phyloP scores from a whole-genome alignment of 1,140 invertebrate genomes.

The Drepana arcuata region DNA sequence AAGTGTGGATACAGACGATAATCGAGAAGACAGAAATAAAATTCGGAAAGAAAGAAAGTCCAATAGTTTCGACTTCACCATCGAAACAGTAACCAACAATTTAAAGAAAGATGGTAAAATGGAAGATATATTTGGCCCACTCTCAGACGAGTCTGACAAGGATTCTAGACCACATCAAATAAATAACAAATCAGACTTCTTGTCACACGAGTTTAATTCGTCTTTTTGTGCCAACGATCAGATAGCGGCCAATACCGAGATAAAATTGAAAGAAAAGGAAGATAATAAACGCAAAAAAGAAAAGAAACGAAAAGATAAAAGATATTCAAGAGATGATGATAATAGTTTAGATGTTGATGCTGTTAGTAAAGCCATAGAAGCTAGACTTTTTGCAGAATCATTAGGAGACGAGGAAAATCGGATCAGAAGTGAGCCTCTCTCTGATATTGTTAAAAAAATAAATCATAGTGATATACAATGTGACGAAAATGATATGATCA shows the following conservation, averaged over 20 bases:
- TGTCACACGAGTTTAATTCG: constrained; percentile 22
- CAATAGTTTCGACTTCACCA: constrained; percentile 26
- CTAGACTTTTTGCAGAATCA: constrained; percentile 78
- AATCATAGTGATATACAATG: too few relatives aligned
- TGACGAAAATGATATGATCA: too few relatives aligned
- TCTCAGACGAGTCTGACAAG: constrained; percentile 81
- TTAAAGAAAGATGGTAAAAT: constrained; percentile 81
- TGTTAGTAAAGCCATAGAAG: constrained; percentile 85
- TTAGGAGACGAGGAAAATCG: constrained; percentile 43
- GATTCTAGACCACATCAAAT: constrained; percentile 16
- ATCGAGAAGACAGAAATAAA: constrained; percentile 74
- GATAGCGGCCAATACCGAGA: constrained; percentile 34
- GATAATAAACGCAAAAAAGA: constrained; percentile 76
- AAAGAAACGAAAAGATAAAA: constrained; percentile 79
- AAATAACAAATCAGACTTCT: constrained; percentile 25
- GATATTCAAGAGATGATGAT: constrained; percentile 76
- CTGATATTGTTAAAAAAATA: constrained; percentile 39
- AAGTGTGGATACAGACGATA: constrained; percentile 56
- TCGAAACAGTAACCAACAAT: constrained; percentile 36
- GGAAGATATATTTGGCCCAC: constrained; percentile 89
- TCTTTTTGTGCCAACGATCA: constrained; percentile 15
- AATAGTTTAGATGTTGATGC: constrained; percentile 86
- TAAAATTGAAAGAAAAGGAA: constrained; percentile 64
- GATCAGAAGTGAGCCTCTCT: constrained; percentile 38
- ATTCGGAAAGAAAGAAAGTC: constrained; percentile 74